Percentiles rank a stretch among this genome's conserved stretches.
Conservation (phyloP, 1,140 invertebrate species). For the Elymnias hypermnestra region DNA sequence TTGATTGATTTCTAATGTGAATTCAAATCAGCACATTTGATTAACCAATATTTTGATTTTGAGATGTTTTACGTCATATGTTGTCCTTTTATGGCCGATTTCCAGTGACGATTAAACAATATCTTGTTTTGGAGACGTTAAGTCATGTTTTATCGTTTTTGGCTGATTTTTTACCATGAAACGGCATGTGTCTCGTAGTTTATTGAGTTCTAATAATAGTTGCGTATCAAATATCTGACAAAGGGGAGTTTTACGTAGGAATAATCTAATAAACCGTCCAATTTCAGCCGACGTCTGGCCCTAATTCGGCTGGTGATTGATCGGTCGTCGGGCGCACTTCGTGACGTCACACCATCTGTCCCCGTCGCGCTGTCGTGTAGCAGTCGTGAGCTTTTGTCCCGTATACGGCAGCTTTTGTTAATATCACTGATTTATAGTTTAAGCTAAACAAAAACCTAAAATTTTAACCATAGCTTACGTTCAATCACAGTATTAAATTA, state of each 20-base stretch:
- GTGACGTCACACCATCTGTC: slow-evolving; percentile 27
- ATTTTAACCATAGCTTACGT: no score
- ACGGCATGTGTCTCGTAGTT: no score
- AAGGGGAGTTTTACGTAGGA: background rate
- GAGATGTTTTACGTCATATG: no score
- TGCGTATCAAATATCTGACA: background rate
- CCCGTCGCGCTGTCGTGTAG: slow-evolving; percentile 23
- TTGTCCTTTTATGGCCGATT: no score
- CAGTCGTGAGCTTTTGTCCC: slow-evolving; percentile 18
- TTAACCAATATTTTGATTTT: no score
- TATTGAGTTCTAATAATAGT: background rate
- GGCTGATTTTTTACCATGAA: no score
- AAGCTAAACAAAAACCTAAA: slow-evolving; percentile 1
- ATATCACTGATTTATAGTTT: slow-evolving; percentile 33
- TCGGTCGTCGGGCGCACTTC: background rate
- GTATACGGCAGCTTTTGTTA: slow-evolving; percentile 25
- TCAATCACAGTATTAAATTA: no score
- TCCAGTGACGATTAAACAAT: no score
- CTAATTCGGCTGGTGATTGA: slow-evolving; percentile 20
- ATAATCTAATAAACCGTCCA: slow-evolving; percentile 20
- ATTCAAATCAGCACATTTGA: no score
- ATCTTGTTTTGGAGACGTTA: no score
- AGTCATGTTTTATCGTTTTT: no score
- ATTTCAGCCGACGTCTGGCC: slow-evolving; percentile 17
- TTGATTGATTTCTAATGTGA: no score